These are phyloP conservation scores for Ptychochromis oligacanthus DNA, from an alignment of 2,113 vertebrate genomes.

Conservation along the genomic window DNA sequence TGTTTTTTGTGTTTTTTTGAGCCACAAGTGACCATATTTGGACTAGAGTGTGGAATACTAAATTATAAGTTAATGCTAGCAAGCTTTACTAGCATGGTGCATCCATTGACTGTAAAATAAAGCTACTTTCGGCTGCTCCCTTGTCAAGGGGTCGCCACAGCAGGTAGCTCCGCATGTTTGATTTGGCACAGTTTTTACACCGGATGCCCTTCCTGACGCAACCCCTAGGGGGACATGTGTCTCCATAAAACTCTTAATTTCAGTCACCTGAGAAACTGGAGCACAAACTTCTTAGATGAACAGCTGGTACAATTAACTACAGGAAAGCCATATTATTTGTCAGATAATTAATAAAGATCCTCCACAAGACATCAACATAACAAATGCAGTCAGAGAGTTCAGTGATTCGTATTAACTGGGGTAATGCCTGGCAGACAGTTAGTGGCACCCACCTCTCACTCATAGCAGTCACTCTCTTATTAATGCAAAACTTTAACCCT, in stretches of 20 bases:
- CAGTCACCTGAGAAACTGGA: neutral
- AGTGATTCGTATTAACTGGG: neutral
- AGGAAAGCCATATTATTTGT: neutral
- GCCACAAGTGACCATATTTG: neutral
- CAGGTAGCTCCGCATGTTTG: too few species aligned
- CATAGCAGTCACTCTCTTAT: accelerated
- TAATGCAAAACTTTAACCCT: neutral
- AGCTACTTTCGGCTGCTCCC: too few species aligned
- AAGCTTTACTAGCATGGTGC: too few species aligned
- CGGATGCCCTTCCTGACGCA: too few species aligned
- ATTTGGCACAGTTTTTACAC: too few species aligned
- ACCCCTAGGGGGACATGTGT: too few species aligned
- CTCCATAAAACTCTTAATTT: neutral
- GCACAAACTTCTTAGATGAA: neutral
- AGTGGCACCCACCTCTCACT: neutral
- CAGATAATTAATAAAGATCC: neutral
- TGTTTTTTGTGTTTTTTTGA: too few species aligned
- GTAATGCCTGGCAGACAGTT: neutral
- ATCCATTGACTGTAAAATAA: too few species aligned
- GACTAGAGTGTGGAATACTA: neutral
- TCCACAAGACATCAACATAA: neutral
- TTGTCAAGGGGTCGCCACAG: too few species aligned
- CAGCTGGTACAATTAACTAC: neutral
- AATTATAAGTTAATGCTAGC: neutral
- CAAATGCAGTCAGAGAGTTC: neutral